Evolutionary conservation across 2,113 vertebrate species (phyloP), one percentile per base, ranked within the genome.

Genomic region (Zeus faber): DNA sequence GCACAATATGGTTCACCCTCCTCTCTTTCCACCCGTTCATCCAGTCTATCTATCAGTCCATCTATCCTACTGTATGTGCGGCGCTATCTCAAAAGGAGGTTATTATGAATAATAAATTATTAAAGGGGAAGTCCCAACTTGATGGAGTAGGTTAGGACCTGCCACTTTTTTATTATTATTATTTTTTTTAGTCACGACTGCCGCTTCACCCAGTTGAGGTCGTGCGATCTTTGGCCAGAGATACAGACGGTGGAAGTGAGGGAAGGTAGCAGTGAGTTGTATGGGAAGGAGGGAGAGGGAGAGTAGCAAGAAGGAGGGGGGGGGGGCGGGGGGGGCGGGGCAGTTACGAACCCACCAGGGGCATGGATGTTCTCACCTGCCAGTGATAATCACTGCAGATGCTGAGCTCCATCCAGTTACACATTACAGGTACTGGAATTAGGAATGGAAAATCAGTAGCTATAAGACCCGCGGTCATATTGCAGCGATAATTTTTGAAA

Each of bases 91-190:
- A 35, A 35, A 35, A 35, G 7, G 31, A 8, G 9, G 14, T 35
- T 11, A 35, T 35, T 35, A 65, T 65, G 58, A 64, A 25, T 60
- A 75, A 83, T 85, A 85, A 17, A n/a, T n/a, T n/a, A n/a, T n/a
- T n/a, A n/a, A n/a, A n/a, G n/a, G n/a, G n/a, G n/a, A n/a, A n/a
- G n/a, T n/a, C n/a, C n/a, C n/a, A n/a, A n/a, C n/a, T n/a, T n/a
- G n/a, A n/a, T n/a, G n/a, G n/a, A n/a, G n/a, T n/a, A n/a, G n/a
- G 80, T 56, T 71, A 62, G 47, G 70, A 76, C 85, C 60, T 27
- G 74, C 57, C 72, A 17, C 26, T 24, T 47, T 18, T 43, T 59
- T 56, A 48, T 31, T 44, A 33, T 48, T 37, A 60, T 62, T 52
- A 24, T 50, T 39, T 40, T 35, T 35, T 52, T 53, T 58, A 69